Conservation (phyloP, 35 echinoderm and acorn worm species). For the Strongylocentrotus purpuratus region DNA sequence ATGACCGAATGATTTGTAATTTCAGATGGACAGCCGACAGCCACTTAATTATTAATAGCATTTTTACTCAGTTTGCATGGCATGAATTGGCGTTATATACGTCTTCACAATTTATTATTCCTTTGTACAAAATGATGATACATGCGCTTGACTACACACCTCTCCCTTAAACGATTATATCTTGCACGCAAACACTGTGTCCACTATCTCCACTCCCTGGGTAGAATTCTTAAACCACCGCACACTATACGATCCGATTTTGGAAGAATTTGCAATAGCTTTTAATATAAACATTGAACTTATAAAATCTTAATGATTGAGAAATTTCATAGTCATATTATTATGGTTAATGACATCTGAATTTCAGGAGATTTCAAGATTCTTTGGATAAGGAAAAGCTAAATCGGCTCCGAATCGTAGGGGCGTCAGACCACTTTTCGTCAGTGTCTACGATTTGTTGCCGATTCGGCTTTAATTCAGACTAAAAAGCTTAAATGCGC, state of each 20-base stretch:
- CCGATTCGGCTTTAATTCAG: background rate
- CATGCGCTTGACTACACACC: too few relatives aligned
- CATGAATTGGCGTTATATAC: too few relatives aligned
- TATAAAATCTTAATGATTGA: background rate
- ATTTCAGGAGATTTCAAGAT: too few relatives aligned
- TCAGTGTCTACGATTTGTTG: background rate
- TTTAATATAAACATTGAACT: background rate
- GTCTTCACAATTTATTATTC: too few relatives aligned
- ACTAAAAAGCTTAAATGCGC: background rate
- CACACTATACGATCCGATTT: background rate
- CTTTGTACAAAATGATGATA: too few relatives aligned
- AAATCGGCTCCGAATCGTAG: background rate
- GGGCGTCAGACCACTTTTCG: background rate
- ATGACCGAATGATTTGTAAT: background rate
- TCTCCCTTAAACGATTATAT: too few relatives aligned
- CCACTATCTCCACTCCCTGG: background rate
- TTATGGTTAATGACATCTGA: background rate
- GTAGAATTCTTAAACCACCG: background rate
- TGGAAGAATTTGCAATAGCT: too few relatives aligned
- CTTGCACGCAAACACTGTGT: background rate
- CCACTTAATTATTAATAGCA: background rate
- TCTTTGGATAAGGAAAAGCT: too few relatives aligned
- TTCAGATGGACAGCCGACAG: background rate
- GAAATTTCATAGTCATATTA: too few relatives aligned
- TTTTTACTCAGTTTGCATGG: background rate